Base-by-base conservation (phyloP, 1,140 invertebrate species). In the Drosophila equinoxialis region DNA sequence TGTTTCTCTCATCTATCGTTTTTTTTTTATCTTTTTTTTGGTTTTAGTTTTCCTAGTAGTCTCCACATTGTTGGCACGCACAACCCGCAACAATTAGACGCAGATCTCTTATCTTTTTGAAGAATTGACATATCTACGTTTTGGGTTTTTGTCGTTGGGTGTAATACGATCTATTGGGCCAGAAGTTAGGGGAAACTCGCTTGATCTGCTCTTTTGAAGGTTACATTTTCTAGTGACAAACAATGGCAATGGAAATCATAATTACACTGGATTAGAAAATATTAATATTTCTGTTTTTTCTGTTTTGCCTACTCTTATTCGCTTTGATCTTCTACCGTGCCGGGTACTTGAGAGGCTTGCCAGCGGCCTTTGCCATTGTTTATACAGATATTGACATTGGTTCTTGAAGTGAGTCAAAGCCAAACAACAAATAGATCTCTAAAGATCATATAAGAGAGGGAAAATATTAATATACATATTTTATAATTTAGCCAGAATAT, bases 231-330 rank as follows among this genome's bases (percentile, higher is more conserved):
- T 66, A 37, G 82, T 84, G 82, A 87, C 83, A 86, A 74, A 87
- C 79, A 87, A 82, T 74, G 65, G 61, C 26, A 37, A 58, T 51
- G 45, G 71, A 74, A 84, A 84, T 89, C 81, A 90, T 89, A 89
- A 90, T 89, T 89, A 90, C 84, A 89, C 89, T 81, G 84, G 84
- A 85, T 89, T 89, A 89, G 64, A 58, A 84, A 89, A 76, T 89
- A 89, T 89, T 89, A 89, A 84, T 85, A 84, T 71, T 60, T 78
- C 23, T 65, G 10, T 39, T 13, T 39, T 13, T 39, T 13, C 11
- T 39, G 1, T 13, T 39, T 39, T 13, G 10, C 11, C 37, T 37
- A 39, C 17, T 51, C 17, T 58, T 37, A 37, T 39, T 39, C 30
- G 14, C 57, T 90, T 89, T 89, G 77, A 89, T 85, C 65, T 90